Percentiles rank a stretch among this genome's conserved stretches.
These are phyloP conservation scores for Sturmia bella DNA, from an alignment of 2,888 invertebrate genomes.

Conservation along the genomic window DNA sequence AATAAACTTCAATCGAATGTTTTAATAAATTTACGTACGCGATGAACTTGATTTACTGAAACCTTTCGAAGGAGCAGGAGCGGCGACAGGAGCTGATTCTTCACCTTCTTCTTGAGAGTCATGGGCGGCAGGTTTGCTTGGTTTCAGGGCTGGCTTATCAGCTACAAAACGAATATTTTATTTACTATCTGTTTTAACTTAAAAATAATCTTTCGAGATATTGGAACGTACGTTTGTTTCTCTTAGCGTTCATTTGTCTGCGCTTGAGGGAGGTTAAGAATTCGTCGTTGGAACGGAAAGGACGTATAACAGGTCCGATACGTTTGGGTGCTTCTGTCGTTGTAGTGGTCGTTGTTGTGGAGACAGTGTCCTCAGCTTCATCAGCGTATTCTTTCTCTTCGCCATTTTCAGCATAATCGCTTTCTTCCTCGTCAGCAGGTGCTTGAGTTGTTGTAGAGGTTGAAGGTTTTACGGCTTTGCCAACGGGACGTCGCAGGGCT, in stretches of 20 bases:
- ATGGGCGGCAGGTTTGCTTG: conserved; percentile 66
- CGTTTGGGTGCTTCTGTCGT: conserved; percentile 88
- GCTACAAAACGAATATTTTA: conserved; percentile 50
- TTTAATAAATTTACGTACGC: conserved; percentile 74
- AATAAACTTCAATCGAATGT: background rate
- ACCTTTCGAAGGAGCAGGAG: conserved; percentile 75
- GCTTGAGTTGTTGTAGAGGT: conserved; percentile 78
- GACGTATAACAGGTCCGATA: conserved; percentile 86
- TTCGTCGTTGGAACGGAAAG: conserved; percentile 91
- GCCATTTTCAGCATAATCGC: conserved; percentile 83
- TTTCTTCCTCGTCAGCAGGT: conserved; percentile 80
- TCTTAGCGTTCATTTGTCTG: conserved; percentile 87
- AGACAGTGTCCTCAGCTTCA: conserved; percentile 77
- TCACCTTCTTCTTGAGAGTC: conserved; percentile 75
- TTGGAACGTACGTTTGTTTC: conserved; percentile 81
- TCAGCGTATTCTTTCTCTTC: conserved; percentile 83
- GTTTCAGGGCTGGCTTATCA: conserved; percentile 77
- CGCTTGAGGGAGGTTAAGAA: conserved; percentile 88
- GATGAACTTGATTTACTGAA: conserved; percentile 77
- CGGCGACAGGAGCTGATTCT: conserved; percentile 75
- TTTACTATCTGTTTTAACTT: background rate
- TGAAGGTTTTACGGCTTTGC: conserved; percentile 76
- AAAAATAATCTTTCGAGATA: background rate
- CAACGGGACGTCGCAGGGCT: conserved; percentile 77
- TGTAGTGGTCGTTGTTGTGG: conserved; percentile 82